These are phyloP conservation scores for Epicauta chinensis DNA, from an alignment of 1,140 invertebrate species.

Conservation along the genomic window DNA sequence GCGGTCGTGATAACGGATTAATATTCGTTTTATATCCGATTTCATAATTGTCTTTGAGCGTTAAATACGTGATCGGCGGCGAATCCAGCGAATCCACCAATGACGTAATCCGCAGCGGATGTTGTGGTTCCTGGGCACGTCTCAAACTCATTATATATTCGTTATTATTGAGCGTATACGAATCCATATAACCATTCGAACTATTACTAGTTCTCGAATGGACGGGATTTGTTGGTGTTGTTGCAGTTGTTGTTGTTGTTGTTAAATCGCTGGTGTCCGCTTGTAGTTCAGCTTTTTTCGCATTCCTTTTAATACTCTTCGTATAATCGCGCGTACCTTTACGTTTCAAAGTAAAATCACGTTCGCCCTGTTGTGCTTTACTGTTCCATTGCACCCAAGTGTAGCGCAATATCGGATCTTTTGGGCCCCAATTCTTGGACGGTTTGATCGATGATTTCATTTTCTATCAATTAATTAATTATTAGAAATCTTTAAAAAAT, in stretches of 20 bases:
- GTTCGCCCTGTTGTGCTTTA: conserved; percentile 42
- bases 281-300: conserved; percentile 20
- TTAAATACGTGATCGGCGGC: conserved; percentile 14
- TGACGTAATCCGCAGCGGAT: conserved; percentile 23
- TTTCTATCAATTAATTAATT: conserved; percentile 44
- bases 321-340: conserved; percentile 55
- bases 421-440: conserved; percentile 55
- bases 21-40: conserved; percentile 20
- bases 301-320: conserved; percentile 47
- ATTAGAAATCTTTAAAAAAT: not conserved
- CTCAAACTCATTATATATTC: not conserved
- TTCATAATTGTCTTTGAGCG: conserved; percentile 16
- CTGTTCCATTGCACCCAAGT: conserved; percentile 50
- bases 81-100: conserved; percentile 29
- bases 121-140: not conserved
- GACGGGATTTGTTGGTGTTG: conserved; percentile 1
- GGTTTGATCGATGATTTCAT: conserved; percentile 50
- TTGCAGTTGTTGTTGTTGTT: not conserved
- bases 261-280: not conserved
- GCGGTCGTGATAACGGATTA: conserved; percentile 25
- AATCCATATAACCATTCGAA: conserved; percentile 18
- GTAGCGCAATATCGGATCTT: conserved; percentile 54
- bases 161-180: conserved; percentile 12
- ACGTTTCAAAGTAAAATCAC: conserved; percentile 53
- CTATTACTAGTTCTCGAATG: too few relatives aligned